A percentile compares a stretch with the other conserved stretches of the same genome.
These are phyloP conservation scores for pig (Sus scrofa) DNA, from an alignment of 2,113 vertebrate species.

Conservation along the genomic window DNA sequence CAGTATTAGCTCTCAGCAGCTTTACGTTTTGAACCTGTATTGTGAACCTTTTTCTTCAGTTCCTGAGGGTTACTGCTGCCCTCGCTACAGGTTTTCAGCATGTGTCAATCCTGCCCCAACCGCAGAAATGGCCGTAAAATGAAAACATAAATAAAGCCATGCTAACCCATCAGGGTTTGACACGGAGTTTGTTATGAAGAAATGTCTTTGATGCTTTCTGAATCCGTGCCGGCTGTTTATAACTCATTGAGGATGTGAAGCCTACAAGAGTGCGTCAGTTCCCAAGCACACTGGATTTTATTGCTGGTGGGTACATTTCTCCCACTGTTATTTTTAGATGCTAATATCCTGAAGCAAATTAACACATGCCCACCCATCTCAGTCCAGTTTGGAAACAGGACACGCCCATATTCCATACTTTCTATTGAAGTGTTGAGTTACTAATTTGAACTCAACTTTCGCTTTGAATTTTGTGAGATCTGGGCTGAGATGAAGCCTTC, in stretches of 20 bases:
- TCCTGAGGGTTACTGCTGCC: rapidly evolving
- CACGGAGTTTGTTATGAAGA: neutral
- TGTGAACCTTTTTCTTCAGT: too few species aligned
- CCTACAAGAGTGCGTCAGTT: rapidly evolving
- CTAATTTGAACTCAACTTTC: too few species aligned
- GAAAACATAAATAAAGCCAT: neutral
- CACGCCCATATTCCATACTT: neutral
- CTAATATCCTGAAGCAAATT: neutral
- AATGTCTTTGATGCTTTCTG: neutral
- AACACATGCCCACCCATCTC: neutral
- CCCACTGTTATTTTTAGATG: neutral
- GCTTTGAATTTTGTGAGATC: neutral
- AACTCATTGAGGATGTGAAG: neutral
- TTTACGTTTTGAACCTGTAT: rapidly evolving
- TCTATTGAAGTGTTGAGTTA: neutral
- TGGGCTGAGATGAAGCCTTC: neutral
- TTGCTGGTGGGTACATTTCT: neutral
- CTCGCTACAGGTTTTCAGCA: rapidly evolving
- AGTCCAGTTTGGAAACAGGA: neutral
- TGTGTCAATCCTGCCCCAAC: neutral
- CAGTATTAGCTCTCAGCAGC: rapidly evolving
- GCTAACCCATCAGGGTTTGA: neutral
- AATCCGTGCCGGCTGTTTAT: neutral
- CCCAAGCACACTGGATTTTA: neutral
- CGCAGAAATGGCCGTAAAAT: neutral